Evolutionary conservation across 2,797 vertebrate genomes (phyloP).

Genomic region (Prunella strophiata): DNA sequence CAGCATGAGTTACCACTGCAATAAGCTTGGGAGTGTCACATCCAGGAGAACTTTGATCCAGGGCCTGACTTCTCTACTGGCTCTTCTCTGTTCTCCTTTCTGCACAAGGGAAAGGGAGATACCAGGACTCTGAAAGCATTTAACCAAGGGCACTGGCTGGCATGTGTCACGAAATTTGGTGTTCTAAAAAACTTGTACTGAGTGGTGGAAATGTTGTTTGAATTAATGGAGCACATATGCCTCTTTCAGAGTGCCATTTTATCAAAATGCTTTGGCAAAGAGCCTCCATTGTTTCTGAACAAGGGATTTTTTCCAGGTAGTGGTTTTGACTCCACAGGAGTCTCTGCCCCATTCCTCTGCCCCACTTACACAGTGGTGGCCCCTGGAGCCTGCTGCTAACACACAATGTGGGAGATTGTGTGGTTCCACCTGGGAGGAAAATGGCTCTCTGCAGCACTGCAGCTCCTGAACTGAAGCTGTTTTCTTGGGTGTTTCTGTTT

Average conservation of each 20-base stretch:
- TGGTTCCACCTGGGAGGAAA: background rate
- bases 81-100: background rate
- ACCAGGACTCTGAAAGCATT: background rate
- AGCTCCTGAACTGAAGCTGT: background rate
- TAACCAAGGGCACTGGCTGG: background rate
- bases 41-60: background rate
- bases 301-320: background rate
- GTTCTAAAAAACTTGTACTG: background rate
- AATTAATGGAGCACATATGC: background rate
- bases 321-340: background rate
- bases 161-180: background rate
- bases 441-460: background rate
- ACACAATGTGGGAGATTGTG: background rate
- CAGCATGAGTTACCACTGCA: background rate
- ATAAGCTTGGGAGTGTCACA: background rate
- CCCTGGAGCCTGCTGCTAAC: background rate
- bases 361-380: fast-evolving
- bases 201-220: background rate
- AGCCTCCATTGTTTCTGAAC: background rate
- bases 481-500: background rate
- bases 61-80: background rate
- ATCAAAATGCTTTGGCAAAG: background rate
- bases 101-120: background rate
- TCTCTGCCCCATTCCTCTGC: background rate
- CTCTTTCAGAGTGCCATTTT: background rate